These are phyloP conservation scores for Acanthiza pusilla DNA, from an alignment of 2,797 vertebrate genomes.

Conservation along the genomic window DNA sequence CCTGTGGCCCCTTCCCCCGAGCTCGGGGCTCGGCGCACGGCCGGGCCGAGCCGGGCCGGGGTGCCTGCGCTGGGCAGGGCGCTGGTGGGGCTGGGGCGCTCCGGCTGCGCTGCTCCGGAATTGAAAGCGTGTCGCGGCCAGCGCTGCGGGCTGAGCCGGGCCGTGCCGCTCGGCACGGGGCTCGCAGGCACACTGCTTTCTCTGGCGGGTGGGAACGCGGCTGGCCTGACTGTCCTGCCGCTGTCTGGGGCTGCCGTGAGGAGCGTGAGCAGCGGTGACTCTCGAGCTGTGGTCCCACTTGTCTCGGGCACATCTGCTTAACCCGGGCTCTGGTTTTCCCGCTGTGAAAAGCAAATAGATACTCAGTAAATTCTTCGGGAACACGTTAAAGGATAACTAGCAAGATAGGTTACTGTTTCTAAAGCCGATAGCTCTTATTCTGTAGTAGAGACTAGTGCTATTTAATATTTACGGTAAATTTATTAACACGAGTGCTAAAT, in stretches of 20 bases:
- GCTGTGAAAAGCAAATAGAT: accelerated
- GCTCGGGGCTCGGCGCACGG: background rate
- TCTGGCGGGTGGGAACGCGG: accelerated
- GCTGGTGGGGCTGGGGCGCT: background rate
- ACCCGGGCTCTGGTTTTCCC: background rate
- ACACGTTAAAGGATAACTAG: background rate
- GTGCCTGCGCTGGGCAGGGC: background rate
- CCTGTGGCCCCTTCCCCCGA: background rate
- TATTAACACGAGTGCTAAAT: accelerated
- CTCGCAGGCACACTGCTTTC: background rate
- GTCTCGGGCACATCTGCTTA: accelerated
- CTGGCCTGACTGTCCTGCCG: background rate
- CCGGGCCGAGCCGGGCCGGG: background rate
- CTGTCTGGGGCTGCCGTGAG: background rate
- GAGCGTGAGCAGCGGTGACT: background rate
- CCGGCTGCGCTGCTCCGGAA: background rate
- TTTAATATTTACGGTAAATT: background rate
- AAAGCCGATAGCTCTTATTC: accelerated
- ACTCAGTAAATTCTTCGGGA: accelerated
- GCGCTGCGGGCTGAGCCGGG: background rate
- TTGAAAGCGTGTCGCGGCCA: background rate
- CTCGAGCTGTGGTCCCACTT: background rate
- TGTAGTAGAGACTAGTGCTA: background rate
- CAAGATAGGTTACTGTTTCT: background rate
- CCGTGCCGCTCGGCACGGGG: background rate